Conservation (phyloP, 2,888 invertebrate species). For the Eurytoma californica region DNA sequence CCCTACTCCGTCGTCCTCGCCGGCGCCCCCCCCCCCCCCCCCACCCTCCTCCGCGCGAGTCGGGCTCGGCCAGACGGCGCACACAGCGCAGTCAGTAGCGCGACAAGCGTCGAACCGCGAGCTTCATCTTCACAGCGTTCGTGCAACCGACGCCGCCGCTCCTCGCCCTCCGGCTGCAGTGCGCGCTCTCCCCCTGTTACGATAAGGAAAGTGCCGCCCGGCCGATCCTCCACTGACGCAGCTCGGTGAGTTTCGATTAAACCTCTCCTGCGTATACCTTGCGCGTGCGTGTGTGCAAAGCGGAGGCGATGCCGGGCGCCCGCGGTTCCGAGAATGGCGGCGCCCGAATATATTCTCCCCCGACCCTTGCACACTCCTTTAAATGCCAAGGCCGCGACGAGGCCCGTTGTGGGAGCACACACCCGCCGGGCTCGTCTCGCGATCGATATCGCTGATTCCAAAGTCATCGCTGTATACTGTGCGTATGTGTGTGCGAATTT, state of each 20-base stretch:
- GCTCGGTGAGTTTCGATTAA: not conserved
- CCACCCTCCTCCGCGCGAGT: conserved; percentile 6
- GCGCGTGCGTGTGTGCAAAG: not conserved
- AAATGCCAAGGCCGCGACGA: too few species aligned
- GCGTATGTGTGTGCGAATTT: too few species aligned
- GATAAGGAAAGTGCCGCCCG: not conserved
- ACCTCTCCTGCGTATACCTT: not conserved
- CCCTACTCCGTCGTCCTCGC: not conserved
- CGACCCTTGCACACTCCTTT: too few species aligned
- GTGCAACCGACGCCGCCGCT: not conserved
- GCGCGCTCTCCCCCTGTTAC: too few species aligned
- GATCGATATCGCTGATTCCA: not conserved
- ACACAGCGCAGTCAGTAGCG: conserved; percentile 56
- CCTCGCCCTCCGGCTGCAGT: too few species aligned
- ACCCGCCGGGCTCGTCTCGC: not conserved
- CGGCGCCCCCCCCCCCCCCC: conserved; percentile 4
- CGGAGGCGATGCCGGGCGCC: not conserved
- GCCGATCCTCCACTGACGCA: not conserved
- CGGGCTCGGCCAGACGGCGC: conserved; percentile 1
- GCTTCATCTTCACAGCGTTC: not conserved
- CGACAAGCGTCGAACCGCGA: conserved; percentile 60
- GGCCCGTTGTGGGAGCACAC: too few species aligned
- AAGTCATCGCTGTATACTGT: too few species aligned
- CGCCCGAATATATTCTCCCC: not conserved
- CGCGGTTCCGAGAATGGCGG: not conserved